Conservation (phyloP, 64 coral and sea anemone species). For the Porites australiensis region DNA sequence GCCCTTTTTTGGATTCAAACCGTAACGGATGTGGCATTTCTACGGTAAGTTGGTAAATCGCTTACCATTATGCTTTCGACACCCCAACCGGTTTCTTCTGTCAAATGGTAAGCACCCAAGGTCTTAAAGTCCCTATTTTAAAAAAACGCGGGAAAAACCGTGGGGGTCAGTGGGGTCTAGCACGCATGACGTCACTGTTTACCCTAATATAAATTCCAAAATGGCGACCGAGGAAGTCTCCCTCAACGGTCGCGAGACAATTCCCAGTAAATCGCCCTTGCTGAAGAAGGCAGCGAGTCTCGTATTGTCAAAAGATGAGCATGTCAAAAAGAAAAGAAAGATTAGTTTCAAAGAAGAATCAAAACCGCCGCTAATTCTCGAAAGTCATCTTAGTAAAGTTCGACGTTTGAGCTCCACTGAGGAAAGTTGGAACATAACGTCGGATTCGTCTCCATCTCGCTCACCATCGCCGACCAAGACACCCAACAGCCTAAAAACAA, state of each 20-base stretch:
- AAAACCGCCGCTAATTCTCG: constrained; percentile 30
- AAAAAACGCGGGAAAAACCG: constrained; percentile 3
- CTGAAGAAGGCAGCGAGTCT: constrained; percentile 42
- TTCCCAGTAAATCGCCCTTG: constrained; percentile 30
- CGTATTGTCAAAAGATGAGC: constrained; percentile 46
- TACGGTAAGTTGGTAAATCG: no score
- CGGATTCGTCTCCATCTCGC: constrained; percentile 64
- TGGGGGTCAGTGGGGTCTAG: background rate
- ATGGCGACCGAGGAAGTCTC: constrained; percentile 50
- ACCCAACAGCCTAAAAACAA: constrained; percentile 85
- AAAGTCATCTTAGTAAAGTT: constrained; percentile 52
- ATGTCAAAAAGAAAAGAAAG: constrained; percentile 96
- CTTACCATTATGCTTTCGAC: no score
- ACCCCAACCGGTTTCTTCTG: background rate
- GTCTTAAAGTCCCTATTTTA: background rate
- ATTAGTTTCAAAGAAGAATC: constrained; percentile 61
- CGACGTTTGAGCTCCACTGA: constrained; percentile 66
- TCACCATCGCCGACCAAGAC: constrained; percentile 82
- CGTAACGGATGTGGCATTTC: no score
- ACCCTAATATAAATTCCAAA: constrained; percentile 47
- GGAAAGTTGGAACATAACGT: constrained; percentile 95
- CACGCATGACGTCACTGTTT: constrained; percentile 41
- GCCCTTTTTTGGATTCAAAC: no score
- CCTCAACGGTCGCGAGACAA: constrained; percentile 27
- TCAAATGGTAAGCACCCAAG: no score